Base-by-base conservation (phyloP, 1,140 invertebrate species). In the Drosophila yakuba region DNA sequence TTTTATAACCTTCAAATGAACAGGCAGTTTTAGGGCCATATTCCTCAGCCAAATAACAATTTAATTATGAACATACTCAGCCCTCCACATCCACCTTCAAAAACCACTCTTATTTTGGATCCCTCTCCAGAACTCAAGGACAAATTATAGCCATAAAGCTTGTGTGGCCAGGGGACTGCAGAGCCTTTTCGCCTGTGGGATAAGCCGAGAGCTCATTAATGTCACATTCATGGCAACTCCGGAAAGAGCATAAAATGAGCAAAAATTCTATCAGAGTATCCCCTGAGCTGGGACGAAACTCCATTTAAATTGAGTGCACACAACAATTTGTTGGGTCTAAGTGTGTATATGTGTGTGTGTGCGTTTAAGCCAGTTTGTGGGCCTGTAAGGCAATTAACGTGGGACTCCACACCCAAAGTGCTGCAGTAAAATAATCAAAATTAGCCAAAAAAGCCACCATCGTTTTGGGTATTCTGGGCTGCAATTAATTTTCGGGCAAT, bases 191-290 rank as follows among this genome's bases (percentile, higher is more conserved):
- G 75, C 83, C 83, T 69, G 43, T 88, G 83, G 83, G 83, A 86
- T 88, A 88, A 82, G 75, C 79, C 73, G 59, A 76, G 83, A 88
- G 79, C 83, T 86, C 83, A 86, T 86, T 86, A 86, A 86, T 86
- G 83, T 86, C 83, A 86, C 83, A 86, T 86, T 86, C 83, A 88
- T 79, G 79, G 75, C 75, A 66, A 66, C 62, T 68, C 62, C 72
- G 69, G 74, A 59, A 79, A 64, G 74, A 60, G 66, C 79, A 88
- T 83, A 88, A 79, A 86, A 69, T 78, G 82, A 71, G 64, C 69
- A 69, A 64, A 82, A 86, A 76, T 79, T 88, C 83, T 88, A 88
- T 88, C 83, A 82, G 59, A 60, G 48, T 41, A 56, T 39, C 23
- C 61, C 43, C 78, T 39, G 47, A 51, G 52, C 62, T 15, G 54